These are phyloP conservation scores for Agrochola lota DNA, from an alignment of 2,888 invertebrate species.

Conservation along the genomic window DNA sequence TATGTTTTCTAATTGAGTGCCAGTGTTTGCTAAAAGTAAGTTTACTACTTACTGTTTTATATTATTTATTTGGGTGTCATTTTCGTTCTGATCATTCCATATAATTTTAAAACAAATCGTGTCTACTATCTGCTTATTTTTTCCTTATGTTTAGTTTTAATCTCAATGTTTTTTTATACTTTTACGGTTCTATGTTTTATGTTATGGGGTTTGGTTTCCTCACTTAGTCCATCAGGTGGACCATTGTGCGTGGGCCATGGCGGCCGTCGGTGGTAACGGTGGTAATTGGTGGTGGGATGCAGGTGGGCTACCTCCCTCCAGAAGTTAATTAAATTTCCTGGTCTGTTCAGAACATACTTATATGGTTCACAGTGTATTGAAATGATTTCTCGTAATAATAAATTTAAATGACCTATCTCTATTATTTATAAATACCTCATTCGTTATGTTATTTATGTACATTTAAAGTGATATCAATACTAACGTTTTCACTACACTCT, in stretches of 20 bases:
- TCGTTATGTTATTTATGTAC: background rate
- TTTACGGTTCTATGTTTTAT: too few relatives aligned
- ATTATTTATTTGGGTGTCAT: background rate
- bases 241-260: too few relatives aligned
- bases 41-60: background rate
- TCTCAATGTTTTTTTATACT: background rate
- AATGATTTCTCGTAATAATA: conserved; percentile 45
- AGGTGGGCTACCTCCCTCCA: too few relatives aligned
- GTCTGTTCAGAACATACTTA: background rate
- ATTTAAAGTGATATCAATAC: background rate
- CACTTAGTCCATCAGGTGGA: too few relatives aligned
- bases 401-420: too few relatives aligned
- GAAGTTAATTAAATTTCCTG: too few relatives aligned
- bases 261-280: too few relatives aligned
- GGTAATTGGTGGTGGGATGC: too few relatives aligned
- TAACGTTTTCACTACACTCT: background rate
- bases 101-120: background rate
- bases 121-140: background rate
- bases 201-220: too few relatives aligned
- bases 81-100: conserved; percentile 22
- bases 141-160: background rate
- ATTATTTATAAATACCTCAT: too few relatives aligned
- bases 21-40: conserved; percentile 6
- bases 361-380: conserved; percentile 22
- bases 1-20: conserved; percentile 21